Conservation (phyloP, 92 coral and sea anemone genomes). For the Blastomussa wellsi region DNA sequence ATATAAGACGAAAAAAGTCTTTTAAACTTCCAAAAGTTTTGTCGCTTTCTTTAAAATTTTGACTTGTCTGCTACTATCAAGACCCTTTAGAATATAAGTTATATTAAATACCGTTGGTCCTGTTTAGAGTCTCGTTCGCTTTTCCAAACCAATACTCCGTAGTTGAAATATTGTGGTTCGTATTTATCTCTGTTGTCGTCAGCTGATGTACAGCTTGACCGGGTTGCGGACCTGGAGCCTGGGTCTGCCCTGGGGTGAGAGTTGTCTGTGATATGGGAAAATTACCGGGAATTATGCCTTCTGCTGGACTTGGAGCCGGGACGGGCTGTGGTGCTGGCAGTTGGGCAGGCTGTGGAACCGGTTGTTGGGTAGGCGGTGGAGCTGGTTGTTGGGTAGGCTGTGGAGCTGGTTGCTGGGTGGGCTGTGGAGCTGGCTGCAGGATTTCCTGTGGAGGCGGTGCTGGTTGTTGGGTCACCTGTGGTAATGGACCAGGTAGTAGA, state of each 20-base stretch:
- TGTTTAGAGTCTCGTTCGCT: constrained; percentile 42
- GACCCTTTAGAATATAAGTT: no score
- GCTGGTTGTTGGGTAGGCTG: constrained; percentile 24
- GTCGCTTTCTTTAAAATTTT: no score
- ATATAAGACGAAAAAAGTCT: no score
- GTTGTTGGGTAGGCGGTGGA: background rate
- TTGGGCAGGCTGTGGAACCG: constrained; percentile 18
- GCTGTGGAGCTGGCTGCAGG: constrained; percentile 25
- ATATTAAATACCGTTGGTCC: constrained; percentile 46
- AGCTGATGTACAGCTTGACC: constrained; percentile 38
- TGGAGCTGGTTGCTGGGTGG: constrained; percentile 17
- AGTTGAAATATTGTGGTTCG: constrained; percentile 24
- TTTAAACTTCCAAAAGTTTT: no score
- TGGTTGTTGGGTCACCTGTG: constrained; percentile 18
- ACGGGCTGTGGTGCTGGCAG: constrained; percentile 5
- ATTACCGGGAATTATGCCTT: constrained; percentile 32
- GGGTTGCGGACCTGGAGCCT: constrained; percentile 29
- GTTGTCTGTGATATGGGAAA: constrained; percentile 38
- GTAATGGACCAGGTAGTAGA: constrained; percentile 7
- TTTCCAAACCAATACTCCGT: constrained; percentile 41
- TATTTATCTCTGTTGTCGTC: constrained; percentile 30
- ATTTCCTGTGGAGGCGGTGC: constrained; percentile 23
- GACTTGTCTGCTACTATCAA: no score
- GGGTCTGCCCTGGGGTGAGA: constrained; percentile 36
- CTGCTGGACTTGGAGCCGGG: constrained; percentile 11